Percentiles rank a stretch among this genome's conserved stretches.
These are phyloP conservation scores for Psophia crepitans DNA, from an alignment of 2,113 vertebrate species.

Conservation along the genomic window DNA sequence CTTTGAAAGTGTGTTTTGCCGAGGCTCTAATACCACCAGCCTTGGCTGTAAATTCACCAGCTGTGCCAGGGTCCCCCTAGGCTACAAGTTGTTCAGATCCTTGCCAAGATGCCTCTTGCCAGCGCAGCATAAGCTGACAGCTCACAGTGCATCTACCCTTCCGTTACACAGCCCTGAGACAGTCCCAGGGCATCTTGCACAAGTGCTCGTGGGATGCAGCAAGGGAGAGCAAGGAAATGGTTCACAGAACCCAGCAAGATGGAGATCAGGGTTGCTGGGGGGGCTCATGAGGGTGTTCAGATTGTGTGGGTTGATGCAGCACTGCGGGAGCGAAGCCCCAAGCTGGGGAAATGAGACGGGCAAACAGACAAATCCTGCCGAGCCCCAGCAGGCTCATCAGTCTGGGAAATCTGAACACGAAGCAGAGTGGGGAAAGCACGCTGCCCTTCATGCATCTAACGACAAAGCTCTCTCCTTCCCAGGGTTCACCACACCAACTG, in stretches of 20 bases:
- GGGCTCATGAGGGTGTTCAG: accelerated
- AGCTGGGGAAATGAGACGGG: accelerated
- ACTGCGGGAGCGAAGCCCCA: accelerated
- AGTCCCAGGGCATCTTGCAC: not conserved
- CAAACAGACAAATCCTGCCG: not conserved
- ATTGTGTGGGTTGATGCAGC: accelerated
- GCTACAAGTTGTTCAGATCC: not conserved
- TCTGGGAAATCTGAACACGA: not conserved
- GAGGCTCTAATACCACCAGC: not conserved
- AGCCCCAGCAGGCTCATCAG: accelerated
- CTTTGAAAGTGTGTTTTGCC: not conserved
- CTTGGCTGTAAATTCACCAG: not conserved
- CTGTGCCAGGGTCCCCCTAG: not conserved
- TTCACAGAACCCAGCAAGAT: not conserved
- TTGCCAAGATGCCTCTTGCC: not conserved
- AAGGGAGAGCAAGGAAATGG: not conserved
- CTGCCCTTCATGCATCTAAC: not conserved
- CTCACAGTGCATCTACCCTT: not conserved
- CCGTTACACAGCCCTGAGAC: not conserved
- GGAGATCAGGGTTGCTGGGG: not conserved
- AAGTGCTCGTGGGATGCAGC: not conserved
- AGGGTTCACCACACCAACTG: accelerated
- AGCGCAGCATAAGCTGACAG: not conserved
- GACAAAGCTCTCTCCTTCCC: not conserved
- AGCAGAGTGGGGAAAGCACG: accelerated